Percentiles rank a stretch among this genome's conserved stretches.
Evolutionary conservation across 2,113 vertebrate species (phyloP).

Genomic region (Dicerorhinus sumatrensis): DNA sequence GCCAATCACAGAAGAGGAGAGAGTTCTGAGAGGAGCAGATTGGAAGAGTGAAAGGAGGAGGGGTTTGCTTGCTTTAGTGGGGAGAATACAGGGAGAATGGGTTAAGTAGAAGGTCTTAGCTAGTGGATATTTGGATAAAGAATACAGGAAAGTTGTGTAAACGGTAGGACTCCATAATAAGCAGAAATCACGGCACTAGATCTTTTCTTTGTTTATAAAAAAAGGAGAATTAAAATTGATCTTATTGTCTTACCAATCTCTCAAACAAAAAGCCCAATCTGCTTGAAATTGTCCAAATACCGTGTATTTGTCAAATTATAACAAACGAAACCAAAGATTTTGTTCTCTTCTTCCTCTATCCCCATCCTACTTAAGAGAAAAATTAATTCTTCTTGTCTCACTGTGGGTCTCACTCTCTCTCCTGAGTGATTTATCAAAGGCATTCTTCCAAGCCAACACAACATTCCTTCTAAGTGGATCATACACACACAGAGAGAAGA

Average conservation of each 20-base stretch:
- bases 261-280: conserved; percentile 38
- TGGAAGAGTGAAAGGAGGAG: background rate
- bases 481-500: background rate
- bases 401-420: background rate
- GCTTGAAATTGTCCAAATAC: conserved; percentile 14
- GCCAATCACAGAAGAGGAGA: background rate
- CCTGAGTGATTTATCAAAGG: conserved; percentile 9
- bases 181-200: conserved; percentile 26
- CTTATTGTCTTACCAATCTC: background rate
- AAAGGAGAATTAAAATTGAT: conserved; percentile 28
- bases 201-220: background rate
- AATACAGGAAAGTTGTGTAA: background rate
- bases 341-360: background rate
- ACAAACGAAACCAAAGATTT: background rate
- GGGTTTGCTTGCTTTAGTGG: background rate
- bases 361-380: background rate
- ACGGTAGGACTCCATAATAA: background rate
- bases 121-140: background rate
- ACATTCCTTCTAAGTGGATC: background rate
- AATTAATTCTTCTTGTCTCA: background rate
- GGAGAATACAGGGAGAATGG: background rate
- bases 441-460: conserved; percentile 52
- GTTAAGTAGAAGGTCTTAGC: background rate
- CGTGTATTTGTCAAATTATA: background rate
- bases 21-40: background rate